Evolutionary conservation across 35 echinoderm and acorn worm species (phyloP), one percentile per base, ranked within the genome.

Genomic region (Lytechinus variegatus): DNA sequence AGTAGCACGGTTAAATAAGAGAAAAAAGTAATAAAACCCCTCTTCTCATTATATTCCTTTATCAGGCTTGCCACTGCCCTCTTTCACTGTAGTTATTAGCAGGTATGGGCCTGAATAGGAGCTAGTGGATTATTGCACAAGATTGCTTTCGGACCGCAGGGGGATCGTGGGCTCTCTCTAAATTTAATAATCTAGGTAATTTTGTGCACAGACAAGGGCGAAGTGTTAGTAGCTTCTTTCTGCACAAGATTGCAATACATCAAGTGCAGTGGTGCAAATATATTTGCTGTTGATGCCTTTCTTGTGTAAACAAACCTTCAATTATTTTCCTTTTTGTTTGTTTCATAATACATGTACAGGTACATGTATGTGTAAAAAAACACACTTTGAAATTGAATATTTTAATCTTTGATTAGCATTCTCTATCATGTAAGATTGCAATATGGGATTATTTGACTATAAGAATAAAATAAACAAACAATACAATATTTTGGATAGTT

Each of bases 161-260:
- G 88, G 88, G 88, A 90, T 90, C 88, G 88, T 90, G 88, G 88
- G 88, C 88, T 54, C 29, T 54, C 52, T 14, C 88, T 90, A 90
- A 90, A 90, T 90, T 90, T 51, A 90, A 90, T 90, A 90, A 90
- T 90, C 88, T 90, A 54, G 88, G 88, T 90, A 90, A 90, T 90
- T 90, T 90, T 90, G 88, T 90, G 88, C 88, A 90, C 88, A 90
- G 88, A 90, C 88, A 90, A 90, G 88, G 27, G 88, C 88, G 10
- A 90, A 90, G 88, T 90, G 88, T 90, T 90, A 52, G 88, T 52
- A 54, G 88, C 66, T 79, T n/a, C n/a, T n/a, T 24, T 90, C 27
- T n/a, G 8, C 33, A 7, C 28, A 51, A 90, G 52, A 90, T 90
- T 90, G 88, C 88, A 44, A 90, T 90, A 52, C 52, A 52, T 4